Base-by-base conservation (phyloP, 2,888 invertebrate species). In the Athripsodes cinereus region DNA sequence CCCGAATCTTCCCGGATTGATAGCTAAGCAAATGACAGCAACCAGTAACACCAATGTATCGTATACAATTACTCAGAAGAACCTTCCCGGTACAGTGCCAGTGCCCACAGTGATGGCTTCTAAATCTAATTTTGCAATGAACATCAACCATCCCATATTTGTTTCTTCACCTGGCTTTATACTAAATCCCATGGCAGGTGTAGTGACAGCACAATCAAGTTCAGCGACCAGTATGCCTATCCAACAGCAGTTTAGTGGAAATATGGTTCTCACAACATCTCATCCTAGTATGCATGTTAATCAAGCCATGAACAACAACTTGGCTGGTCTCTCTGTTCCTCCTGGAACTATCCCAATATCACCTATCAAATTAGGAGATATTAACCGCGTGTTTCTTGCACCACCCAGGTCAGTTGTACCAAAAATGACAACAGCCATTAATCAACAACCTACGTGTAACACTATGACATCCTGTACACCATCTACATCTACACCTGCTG, bases 71-170 rank as follows among this genome's bases (percentile, higher is more conserved):
- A 70, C 65, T 65, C 48, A 74, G 71, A 82, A 72, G 72, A 78
- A 79, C 69, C 74, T 73, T 61, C 70, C 75, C 34, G 57, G 58
- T 13, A 55, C 73, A n/a, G 75, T 74, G 52, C 8, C 31, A 31
- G 75, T 75, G 53, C 74, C 75, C 61, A 68, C 76, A 50, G 72
- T 79, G 11, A 71, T 80, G 70, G 73, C 78, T 57, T 74, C 81
- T n/a, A 79, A 82, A 68, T 71, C 74, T 60, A 80, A 76, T 65
- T 78, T 74, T 61, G 74, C 80, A 52, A 74, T 81, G 59, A 81
- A 81, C 63, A 74, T 81, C 58, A 57, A 60, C 64, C 74, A 79
- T 66, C 74, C 79, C 8, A 69, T 79, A 55, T 68, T 79, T 35
- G 70, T 79, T 66, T 78, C 77, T 10, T 78, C 77, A 64, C 73